Base-by-base conservation (phyloP, 1,140 invertebrate species). In the Batillaria attramentaria region DNA sequence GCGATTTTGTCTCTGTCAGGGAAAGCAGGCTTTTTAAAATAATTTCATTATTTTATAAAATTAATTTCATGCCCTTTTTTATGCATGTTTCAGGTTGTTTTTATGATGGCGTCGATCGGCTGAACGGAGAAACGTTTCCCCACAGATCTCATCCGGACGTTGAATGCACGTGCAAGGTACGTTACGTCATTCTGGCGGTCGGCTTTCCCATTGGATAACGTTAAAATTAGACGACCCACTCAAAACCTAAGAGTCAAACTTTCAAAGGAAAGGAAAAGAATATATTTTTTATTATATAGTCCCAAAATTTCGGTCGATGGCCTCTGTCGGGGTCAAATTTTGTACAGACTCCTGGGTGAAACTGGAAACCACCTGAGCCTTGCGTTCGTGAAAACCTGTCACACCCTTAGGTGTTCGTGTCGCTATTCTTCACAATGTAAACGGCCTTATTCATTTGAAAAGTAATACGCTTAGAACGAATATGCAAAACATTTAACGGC, bases 91-190 rank as follows among this genome's bases (percentile, higher is more conserved):
- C 66, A 69, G 66, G 43, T 41, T 69, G 66, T 31, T 41, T 69
- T 41, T 16, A n/a, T 69, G 66, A 69, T 18, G 66, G 66, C 3
- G 35, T 69, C 37, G 66, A 69, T 2, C 66, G 66, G 20, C 28
- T 69, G 66, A 35, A 69, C 20, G 66, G 66, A 69, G 66, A 69
- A 24, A 37, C 66, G 37, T 69, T 69, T n/a, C 66, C 10, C 18
- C 66, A 41, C 37, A 8, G 35, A 20, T 69, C 66, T 41, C 24
- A 28, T 16, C 37, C 66, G 6, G 16, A 42, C 28, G 66, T 42
- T 41, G n/a, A 3, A 3, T 69, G 66, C 31, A 69, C 66, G 18
- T 69, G 66, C 39, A 69, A 69, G 66, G 66, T 69, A 24, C 20
- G 66, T 18, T 16, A 6, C 57, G 31, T 62, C 28, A 28, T 62